Percentiles rank a stretch among this genome's conserved stretches.
Evolutionary conservation across 2,888 invertebrate species (phyloP).

Genomic region (Gastracanthus pulcherrimus): DNA sequence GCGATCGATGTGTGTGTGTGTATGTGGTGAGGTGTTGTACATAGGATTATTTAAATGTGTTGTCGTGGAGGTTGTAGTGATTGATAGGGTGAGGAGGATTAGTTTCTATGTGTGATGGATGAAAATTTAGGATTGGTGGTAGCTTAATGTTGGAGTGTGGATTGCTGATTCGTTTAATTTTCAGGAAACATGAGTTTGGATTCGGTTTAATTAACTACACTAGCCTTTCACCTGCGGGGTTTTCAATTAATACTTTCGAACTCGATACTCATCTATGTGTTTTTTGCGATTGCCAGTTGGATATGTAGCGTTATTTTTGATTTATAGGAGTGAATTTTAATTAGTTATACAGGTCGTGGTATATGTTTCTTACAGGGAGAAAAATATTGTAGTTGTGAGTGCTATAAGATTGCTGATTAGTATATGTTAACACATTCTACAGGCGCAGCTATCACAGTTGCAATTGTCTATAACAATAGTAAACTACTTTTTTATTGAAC

Average conservation of each 20-base stretch:
- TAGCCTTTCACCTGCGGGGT: background rate
- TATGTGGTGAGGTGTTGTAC: background rate
- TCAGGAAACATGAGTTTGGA: background rate
- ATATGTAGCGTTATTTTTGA: background rate
- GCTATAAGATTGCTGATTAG: no score
- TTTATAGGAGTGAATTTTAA: no score
- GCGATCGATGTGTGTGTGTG: background rate
- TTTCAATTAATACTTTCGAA: constrained; percentile 1
- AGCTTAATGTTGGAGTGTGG: background rate
- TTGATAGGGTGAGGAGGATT: background rate
- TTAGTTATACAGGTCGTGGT: no score
- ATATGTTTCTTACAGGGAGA: no score
- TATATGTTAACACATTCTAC: no score
- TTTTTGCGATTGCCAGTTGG: background rate
- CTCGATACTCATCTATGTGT: background rate
- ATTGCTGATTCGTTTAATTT: background rate
- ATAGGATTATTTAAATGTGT: constrained; percentile 11
- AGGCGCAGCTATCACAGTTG: no score
- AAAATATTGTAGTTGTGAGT: no score
- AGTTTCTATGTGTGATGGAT: no score
- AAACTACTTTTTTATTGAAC: no score
- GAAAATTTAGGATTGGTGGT: no score
- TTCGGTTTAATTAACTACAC: no score
- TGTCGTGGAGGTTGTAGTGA: background rate
- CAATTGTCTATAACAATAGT: no score